Conservation (phyloP, 2,888 invertebrate genomes). For the Limnephilus rhombicus region DNA sequence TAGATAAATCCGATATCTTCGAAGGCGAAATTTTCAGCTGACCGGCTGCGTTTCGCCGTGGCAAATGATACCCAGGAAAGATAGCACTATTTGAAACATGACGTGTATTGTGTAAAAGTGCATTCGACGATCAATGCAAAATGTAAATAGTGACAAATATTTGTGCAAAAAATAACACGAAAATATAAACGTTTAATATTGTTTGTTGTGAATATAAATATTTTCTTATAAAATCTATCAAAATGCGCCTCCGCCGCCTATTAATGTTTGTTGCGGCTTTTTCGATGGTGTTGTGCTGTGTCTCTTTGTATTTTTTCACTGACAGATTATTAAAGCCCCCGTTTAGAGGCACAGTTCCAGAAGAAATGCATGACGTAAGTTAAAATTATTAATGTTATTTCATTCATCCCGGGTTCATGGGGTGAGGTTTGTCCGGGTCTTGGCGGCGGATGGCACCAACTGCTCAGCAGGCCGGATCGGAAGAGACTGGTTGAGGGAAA, state of each 20-base stretch:
- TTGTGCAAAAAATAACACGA: constrained; percentile 30
- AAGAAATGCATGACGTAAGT: constrained; percentile 81
- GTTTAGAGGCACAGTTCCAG: constrained; percentile 76
- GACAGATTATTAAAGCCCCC: constrained; percentile 81
- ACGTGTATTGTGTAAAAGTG: not conserved
- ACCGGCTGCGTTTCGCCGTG: constrained; percentile 14
- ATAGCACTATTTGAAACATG: not conserved
- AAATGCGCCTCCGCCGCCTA: constrained; percentile 78
- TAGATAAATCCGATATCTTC: constrained; percentile 12
- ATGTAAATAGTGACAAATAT: not conserved
- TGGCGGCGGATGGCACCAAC: too few relatives aligned
- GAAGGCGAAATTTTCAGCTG: constrained; percentile 15
- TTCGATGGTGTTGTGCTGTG: constrained; percentile 79
- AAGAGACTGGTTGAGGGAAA: too few relatives aligned
- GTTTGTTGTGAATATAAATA: not conserved
- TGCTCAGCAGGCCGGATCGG: too few relatives aligned
- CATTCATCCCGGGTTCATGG: too few relatives aligned
- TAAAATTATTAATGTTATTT: not conserved
- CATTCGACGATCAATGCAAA: not conserved
- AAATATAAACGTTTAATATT: constrained; percentile 2
- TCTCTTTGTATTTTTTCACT: constrained; percentile 82
- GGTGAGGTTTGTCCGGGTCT: too few relatives aligned
- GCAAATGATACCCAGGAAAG: constrained; percentile 26
- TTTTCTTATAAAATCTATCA: constrained; percentile 63
- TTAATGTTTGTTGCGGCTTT: constrained; percentile 80